Evolutionary conservation across 2,888 invertebrate genomes (phyloP).

Genomic region (Stegophylla sp.): DNA sequence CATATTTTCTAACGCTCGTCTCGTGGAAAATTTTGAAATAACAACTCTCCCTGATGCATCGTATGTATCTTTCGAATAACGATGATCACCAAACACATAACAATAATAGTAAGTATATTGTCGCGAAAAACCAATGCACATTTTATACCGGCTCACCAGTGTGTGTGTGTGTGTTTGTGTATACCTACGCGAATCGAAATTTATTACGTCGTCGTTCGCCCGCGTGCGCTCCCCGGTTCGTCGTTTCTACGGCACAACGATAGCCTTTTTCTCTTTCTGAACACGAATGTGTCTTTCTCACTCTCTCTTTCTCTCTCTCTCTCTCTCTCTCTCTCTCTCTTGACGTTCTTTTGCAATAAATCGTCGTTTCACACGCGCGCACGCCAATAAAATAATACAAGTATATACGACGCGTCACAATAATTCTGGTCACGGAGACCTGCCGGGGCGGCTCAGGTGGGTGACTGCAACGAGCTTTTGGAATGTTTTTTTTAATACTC

Average conservation of each 20-base stretch:
- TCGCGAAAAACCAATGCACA: constrained; percentile 23
- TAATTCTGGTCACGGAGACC: constrained; percentile 30
- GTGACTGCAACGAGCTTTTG: constrained; percentile 17
- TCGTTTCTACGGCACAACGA: neutral
- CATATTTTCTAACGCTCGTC: no score
- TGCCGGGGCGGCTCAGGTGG: neutral
- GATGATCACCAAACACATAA: no score
- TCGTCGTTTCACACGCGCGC: neutral
- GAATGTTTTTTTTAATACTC: neutral
- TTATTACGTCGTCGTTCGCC: constrained; percentile 20
- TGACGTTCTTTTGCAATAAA: constrained; percentile 24
- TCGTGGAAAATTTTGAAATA: no score
- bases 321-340: neutral
- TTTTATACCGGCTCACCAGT: neutral
- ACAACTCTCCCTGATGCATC: no score
- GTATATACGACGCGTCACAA: neutral
- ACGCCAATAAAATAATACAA: no score
- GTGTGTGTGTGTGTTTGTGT: no score
- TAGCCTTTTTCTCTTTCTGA: constrained; percentile 6
- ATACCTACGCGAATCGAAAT: constrained; percentile 40
- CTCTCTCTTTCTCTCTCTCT: neutral
- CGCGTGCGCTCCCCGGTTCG: neutral
- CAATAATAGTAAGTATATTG: neutral
- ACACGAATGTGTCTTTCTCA: neutral
- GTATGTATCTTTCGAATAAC: no score